phyloP scores from a whole-genome alignment of 37 sponge, comb jelly and placozoan genomes.

The Haliclona indistincta region DNA sequence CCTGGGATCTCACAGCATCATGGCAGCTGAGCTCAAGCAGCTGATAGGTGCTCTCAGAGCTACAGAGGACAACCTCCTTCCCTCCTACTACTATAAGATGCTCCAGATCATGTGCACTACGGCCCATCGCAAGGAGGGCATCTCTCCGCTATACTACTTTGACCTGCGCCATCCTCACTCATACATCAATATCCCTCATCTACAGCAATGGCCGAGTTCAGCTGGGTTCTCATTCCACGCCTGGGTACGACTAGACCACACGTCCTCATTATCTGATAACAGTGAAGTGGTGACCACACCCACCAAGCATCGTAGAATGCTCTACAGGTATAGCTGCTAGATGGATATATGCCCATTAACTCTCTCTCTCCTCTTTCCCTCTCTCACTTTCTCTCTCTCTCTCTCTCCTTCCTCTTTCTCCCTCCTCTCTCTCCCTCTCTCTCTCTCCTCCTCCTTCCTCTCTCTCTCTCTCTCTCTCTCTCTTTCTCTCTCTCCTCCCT shows the following conservation, averaged over 20 bases:
- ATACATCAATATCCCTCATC: constrained; percentile 42
- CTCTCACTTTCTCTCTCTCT: no score
- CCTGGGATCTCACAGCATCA: constrained; percentile 73
- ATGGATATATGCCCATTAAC: no score
- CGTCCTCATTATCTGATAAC: constrained; percentile 15
- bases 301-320: constrained; percentile 44
- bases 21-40: constrained; percentile 69
- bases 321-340: constrained; percentile 74
- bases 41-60: constrained; percentile 63
- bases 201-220: constrained; percentile 39
- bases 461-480: background rate
- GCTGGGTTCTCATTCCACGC: constrained; percentile 63
- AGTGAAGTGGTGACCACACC: background rate
- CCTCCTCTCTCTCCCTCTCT: no score
- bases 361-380: no score
- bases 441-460: no score
- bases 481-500: background rate
- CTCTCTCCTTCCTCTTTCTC: no score
- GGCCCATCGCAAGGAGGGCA: constrained; percentile 25
- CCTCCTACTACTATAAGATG: constrained; percentile 60
- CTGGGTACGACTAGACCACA: constrained; percentile 62
- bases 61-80: constrained; percentile 40
- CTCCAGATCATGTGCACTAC: constrained; percentile 47
- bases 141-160: constrained; percentile 63
- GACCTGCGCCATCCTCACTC: constrained; percentile 32